phyloP scores from a whole-genome alignment of 2,888 invertebrate genomes.

The Phengaris alcon region DNA sequence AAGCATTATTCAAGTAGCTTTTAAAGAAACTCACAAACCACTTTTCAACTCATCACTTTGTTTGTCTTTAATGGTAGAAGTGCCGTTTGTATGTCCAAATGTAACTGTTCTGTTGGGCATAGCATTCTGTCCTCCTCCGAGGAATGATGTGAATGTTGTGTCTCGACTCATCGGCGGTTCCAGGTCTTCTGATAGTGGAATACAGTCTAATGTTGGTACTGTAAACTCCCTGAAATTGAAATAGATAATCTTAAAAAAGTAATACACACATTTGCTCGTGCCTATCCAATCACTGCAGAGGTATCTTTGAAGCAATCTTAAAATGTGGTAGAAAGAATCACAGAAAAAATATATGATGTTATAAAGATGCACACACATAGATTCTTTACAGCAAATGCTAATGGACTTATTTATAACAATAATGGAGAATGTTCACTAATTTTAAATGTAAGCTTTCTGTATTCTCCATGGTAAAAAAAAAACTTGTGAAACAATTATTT shows the following conservation, averaged over 20 bases:
- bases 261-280: not conserved
- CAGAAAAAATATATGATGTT: too few relatives aligned
- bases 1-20: not conserved
- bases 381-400: too few relatives aligned
- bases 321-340: too few relatives aligned
- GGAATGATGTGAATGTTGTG: conserved; percentile 75
- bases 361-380: too few relatives aligned
- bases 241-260: not conserved
- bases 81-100: conserved; percentile 44
- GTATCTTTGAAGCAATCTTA: too few relatives aligned
- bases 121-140: conserved; percentile 63
- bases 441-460: too few relatives aligned
- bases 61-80: conserved; percentile 40
- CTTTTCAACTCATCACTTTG: conserved; percentile 10
- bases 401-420: too few relatives aligned
- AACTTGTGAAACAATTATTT: too few relatives aligned
- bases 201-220: conserved; percentile 73
- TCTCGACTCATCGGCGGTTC: conserved; percentile 75
- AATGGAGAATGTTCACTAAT: too few relatives aligned
- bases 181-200: conserved; percentile 67
- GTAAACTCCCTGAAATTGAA: conserved; percentile 64
- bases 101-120: conserved; percentile 55
- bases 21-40: not conserved
- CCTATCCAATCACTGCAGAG: too few relatives aligned
- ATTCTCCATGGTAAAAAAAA: too few relatives aligned